Evolutionary conservation across 2,888 invertebrate species (phyloP), one percentile per base, ranked within the genome.

Genomic region (Athrips mouffetella): DNA sequence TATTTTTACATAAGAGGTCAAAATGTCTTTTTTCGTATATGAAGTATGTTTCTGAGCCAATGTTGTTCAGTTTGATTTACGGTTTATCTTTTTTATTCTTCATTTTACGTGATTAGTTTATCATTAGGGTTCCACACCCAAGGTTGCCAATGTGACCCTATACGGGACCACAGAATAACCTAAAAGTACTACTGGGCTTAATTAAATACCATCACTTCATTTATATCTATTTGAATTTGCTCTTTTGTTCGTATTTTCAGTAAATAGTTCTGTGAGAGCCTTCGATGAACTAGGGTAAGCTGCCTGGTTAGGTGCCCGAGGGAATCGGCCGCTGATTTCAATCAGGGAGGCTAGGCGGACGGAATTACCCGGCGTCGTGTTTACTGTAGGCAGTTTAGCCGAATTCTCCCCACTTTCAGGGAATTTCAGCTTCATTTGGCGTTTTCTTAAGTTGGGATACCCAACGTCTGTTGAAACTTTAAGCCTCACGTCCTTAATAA

Each of bases 261-360:
- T 33, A 33, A 33, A 33, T 33, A 33, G 13, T 33, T 33, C 33
- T 16, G 16, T 13, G 16, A 33, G n/a, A 21, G 37, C 37, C n/a
- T 21, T 21, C 37, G 18, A 21, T n/a, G n/a, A n/a, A n/a, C n/a
- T n/a, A 21, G 37, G 37, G 21, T 37, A 37, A 37, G 37, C 18
- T 37, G n/a, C n/a, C n/a, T n/a, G 21, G 37, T 37, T 37, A 37
- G 18, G 37, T 21, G 37, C 37, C 37, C 37, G 20, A 37, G 37
- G 37, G 37, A 37, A 37, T 37, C 37, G 21, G n/a, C 18, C 37
- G 40, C 40, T 40, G 40, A 40, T 40, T 40, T 40, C 40, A 40
- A 40, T 40, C 25, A 25, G 15, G 25, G 40, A 13, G 25, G 25
- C 23, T n/a, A n/a, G n/a, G n/a, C n/a, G n/a, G n/a, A n/a, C n/a